phyloP scores from a whole-genome alignment of 2,797 vertebrate genomes.

The Tapirus indicus region DNA sequence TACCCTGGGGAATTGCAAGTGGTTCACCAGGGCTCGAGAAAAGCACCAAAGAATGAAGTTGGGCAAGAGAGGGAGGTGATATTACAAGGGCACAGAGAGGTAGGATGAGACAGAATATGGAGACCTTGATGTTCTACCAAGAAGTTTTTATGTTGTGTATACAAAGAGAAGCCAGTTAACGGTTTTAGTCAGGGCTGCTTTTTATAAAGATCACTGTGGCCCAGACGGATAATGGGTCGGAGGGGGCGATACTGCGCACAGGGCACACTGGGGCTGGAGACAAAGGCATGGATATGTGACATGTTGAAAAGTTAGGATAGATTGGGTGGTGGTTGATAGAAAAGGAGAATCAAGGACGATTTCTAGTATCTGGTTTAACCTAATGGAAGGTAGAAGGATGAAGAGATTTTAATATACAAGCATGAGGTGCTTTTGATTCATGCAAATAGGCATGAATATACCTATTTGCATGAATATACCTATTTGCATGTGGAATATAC shows the following conservation, averaged over 20 bases:
- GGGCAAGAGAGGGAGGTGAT: not conserved
- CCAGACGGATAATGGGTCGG: not conserved
- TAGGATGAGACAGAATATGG: not conserved
- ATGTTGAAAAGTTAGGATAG: not conserved
- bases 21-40: not conserved
- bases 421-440: not conserved
- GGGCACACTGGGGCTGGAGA: not conserved
- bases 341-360: not conserved
- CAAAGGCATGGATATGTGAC: not conserved
- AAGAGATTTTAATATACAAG: not conserved
- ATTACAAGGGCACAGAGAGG: not conserved
- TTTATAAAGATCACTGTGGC: not conserved
- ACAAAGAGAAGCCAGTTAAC: not conserved
- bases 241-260: not conserved
- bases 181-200: not conserved
- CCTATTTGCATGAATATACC: too few relatives aligned
- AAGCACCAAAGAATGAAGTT: not conserved
- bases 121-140: not conserved
- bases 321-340: not conserved
- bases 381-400: not conserved
- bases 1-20: not conserved
- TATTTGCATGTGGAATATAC: not conserved
- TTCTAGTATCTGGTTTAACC: not conserved
- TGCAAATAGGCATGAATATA: not conserved
- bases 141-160: not conserved